Evolutionary conservation across 2,888 invertebrate species (phyloP), one percentile per base, ranked within the genome.

Genomic region (Eristalis arbustorum): DNA sequence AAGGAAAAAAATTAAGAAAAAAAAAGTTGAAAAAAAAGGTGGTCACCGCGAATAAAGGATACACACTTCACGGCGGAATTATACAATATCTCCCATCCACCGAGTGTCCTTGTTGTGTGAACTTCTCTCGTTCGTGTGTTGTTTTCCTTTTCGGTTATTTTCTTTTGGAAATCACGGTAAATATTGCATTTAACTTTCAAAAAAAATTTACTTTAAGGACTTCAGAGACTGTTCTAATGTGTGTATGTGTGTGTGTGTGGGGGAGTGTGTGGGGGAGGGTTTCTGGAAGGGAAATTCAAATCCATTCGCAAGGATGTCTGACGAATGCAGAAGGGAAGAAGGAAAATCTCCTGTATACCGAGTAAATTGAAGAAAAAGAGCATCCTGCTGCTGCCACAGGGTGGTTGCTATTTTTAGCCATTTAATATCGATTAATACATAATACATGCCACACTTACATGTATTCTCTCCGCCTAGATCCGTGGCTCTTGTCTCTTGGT

Each of bases 391-490:
- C 25, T 61, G 49, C 49, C 74, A 85, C 85, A 82, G 87, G 87
- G 87, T 87, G 83, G 78, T 75, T 87, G 72, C 83, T 87, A 87
- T 87, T 87, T 87, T 87, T 87, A 83, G 87, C 79, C 25, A 72
- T 68, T 64, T 56, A 68, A 61, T 83, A 87, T 87, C 87, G 87
- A 87, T 87, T 87, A 87, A 82, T 87, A 87, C 75, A 87, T 78
- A 82, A 87, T 87, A 87, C 77, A 69, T 81, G 61, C 61, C 59
- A 64, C 76, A 69, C 72, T 79, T 73, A 69, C 57, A 61, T 49
- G 31, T 84, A 69, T 49, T 37, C 56, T 64, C 56, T 63, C 64
- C 64, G 25, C 56, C 63, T 74, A 49, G 49, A 49, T 49, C 49
- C 18, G 49, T 18, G 5, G 8, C 49, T 49, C 6, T 61, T 18